Percentiles rank a stretch among this genome's conserved stretches.
Evolutionary conservation across 2,797 vertebrate genomes (phyloP).

Genomic region (Poeciliopsis presidionis): DNA sequence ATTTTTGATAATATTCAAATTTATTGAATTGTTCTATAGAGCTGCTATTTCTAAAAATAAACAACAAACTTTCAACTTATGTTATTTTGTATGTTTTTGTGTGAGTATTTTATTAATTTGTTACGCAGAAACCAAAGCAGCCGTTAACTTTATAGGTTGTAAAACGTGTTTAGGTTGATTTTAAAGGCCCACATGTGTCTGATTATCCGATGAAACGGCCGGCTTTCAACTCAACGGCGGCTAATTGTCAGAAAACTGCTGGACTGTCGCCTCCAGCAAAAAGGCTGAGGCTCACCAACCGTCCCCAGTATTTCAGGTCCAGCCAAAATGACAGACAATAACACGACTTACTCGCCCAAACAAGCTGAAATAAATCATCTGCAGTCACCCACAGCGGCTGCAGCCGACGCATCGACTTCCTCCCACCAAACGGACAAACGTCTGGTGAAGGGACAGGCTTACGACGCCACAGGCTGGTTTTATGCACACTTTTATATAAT

Average conservation of each 20-base stretch:
- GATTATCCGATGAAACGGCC: conserved; percentile 26
- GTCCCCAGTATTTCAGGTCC: neutral
- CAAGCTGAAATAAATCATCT: neutral
- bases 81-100: neutral
- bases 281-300: neutral
- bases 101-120: neutral
- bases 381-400: neutral
- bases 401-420: neutral
- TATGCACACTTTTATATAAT: conserved; percentile 4
- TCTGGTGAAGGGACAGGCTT: conserved; percentile 1
- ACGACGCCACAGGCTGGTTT: neutral
- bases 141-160: conserved; percentile 10
- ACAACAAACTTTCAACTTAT: neutral
- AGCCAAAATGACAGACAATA: neutral
- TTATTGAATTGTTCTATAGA: neutral
- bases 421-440: neutral
- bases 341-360: neutral
- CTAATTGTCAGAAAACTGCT: conserved; percentile 29
- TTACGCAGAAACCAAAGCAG: conserved; percentile 12
- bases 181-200: conserved; percentile 27
- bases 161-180: conserved; percentile 15
- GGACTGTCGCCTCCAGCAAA: neutral
- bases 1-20: neutral
- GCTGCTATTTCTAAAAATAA: neutral
- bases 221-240: conserved; percentile 30